These are phyloP conservation scores for Brachypterus glaber DNA, from an alignment of 2,888 invertebrate genomes.

Conservation along the genomic window DNA sequence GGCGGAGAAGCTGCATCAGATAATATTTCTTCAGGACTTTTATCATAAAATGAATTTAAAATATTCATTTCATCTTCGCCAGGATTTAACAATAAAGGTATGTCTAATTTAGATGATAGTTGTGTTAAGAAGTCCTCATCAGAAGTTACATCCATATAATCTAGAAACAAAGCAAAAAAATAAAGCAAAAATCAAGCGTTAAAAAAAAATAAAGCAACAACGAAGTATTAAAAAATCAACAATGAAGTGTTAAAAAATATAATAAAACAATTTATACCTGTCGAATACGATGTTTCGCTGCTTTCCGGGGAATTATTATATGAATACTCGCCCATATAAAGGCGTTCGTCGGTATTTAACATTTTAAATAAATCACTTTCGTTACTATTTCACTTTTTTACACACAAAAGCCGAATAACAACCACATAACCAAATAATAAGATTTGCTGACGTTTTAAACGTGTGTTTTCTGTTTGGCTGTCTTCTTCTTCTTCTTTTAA, in stretches of 20 bases:
- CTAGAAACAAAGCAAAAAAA: slow-evolving; percentile 24
- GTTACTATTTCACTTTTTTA: background rate
- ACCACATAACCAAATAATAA: background rate
- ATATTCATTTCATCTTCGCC: slow-evolving; percentile 34
- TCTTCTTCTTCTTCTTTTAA: too few relatives aligned
- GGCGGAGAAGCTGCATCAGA: slow-evolving; percentile 31
- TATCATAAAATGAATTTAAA: slow-evolving; percentile 34
- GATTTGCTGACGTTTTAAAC: slow-evolving; percentile 1
- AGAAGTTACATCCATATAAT: slow-evolving; percentile 31
- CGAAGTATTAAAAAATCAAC: slow-evolving; percentile 7
- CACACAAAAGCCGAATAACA: background rate
- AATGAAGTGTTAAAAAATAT: slow-evolving; percentile 1
- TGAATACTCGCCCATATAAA: slow-evolving; percentile 28
- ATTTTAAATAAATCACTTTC: slow-evolving; percentile 21
- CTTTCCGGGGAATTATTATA: slow-evolving; percentile 35
- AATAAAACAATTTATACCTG: slow-evolving; percentile 24
- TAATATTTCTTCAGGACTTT: slow-evolving; percentile 35
- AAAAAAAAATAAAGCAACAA: slow-evolving; percentile 8
- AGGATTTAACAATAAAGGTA: slow-evolving; percentile 35
- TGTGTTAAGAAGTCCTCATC: slow-evolving; percentile 39
- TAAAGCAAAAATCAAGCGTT: slow-evolving; percentile 1
- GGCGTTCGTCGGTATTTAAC: slow-evolving; percentile 32
- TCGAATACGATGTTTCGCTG: slow-evolving; percentile 31
- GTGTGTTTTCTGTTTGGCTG: too few relatives aligned
- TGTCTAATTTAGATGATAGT: slow-evolving; percentile 35